These are phyloP conservation scores for Gerris lacustris DNA, from an alignment of 2,888 invertebrate species.

Conservation along the genomic window DNA sequence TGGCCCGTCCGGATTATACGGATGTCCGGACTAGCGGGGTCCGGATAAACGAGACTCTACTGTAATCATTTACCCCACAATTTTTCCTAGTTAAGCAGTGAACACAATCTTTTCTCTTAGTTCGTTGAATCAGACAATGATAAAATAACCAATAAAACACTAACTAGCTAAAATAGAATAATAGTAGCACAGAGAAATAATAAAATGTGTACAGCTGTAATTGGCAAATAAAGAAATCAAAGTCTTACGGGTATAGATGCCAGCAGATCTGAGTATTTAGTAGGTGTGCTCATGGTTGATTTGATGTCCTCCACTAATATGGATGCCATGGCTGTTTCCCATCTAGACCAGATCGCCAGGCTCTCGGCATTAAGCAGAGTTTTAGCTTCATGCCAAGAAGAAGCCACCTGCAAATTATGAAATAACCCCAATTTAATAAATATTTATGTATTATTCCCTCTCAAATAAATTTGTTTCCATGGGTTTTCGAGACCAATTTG, in stretches of 20 bases:
- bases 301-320: conserved; percentile 33
- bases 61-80: too few relatives aligned
- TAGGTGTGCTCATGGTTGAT: conserved; percentile 23
- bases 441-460: neutral
- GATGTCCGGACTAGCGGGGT: too few relatives aligned
- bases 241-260: conserved; percentile 37
- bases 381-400: conserved; percentile 37
- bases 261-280: conserved; percentile 23
- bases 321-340: conserved; percentile 33
- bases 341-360: conserved; percentile 34
- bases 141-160: too few relatives aligned
- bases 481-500: too few relatives aligned
- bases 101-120: too few relatives aligned
- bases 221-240: too few relatives aligned
- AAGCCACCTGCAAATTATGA: conserved; percentile 11
- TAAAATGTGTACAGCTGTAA: too few relatives aligned
- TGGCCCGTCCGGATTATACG: too few relatives aligned
- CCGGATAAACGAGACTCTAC: too few relatives aligned
- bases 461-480: too few relatives aligned
- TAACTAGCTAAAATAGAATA: neutral
- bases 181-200: conserved; percentile 21
- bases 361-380: conserved; percentile 36
- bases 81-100: too few relatives aligned
- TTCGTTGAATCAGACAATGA: too few relatives aligned
- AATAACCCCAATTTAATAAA: neutral